Conservation (phyloP, 2,113 vertebrate genomes). For the Chascanopsetta lugubris region DNA sequence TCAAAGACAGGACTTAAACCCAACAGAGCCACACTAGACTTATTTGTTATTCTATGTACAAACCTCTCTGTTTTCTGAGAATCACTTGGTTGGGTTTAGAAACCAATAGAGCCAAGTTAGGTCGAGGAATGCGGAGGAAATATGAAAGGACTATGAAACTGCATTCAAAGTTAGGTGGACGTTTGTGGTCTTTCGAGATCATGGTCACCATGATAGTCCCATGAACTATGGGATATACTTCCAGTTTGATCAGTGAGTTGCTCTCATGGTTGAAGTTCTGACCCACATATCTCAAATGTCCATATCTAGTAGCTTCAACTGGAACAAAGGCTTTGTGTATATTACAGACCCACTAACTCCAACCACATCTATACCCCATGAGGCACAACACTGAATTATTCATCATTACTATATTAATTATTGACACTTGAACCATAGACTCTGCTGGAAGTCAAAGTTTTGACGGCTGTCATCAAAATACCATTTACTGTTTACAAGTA, state of each 20-base stretch:
- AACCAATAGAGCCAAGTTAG: no score
- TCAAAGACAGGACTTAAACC: no score
- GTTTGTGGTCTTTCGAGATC: neutral
- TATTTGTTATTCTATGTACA: no score
- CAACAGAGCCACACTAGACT: no score
- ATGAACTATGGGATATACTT: neutral
- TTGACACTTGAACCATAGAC: conserved; percentile 24
- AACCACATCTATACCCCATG: conserved; percentile 20
- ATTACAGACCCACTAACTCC: conserved; percentile 37
- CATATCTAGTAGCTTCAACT: neutral
- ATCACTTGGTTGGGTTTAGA: no score
- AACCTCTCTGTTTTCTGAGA: no score
- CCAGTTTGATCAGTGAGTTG: neutral
- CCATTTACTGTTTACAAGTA: conserved; percentile 3
- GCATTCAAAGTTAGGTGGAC: neutral
- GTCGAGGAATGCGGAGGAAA: no score
- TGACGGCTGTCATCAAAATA: conserved; percentile 30
- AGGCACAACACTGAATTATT: conserved; percentile 36
- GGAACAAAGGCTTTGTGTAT: conserved; percentile 4
- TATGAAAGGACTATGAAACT: no score
- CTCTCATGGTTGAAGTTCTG: neutral
- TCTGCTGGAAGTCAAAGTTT: conserved; percentile 22
- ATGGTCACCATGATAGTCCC: neutral
- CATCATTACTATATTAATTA: conserved; percentile 41
- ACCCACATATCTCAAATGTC: conserved; percentile 9